These are phyloP conservation scores for Macroramphosus scolopax DNA, from an alignment of 2,797 vertebrate species.

Conservation along the genomic window DNA sequence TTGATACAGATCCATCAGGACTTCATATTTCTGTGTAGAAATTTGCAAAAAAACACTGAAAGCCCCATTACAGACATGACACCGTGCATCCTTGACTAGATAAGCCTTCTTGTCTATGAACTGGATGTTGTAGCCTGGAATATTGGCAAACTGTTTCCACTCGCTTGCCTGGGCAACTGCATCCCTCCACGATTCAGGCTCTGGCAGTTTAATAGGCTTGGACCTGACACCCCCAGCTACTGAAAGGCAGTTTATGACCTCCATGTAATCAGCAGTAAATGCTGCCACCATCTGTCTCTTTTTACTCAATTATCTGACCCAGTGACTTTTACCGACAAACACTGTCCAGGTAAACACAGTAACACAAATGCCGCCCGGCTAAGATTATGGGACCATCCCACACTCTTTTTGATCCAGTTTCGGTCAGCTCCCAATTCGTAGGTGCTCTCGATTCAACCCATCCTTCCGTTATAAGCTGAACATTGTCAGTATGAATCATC, in stretches of 20 bases:
- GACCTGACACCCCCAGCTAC: slow-evolving; percentile 63
- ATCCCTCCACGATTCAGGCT: slow-evolving; percentile 59
- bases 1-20: no score
- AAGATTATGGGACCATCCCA: slow-evolving; percentile 42
- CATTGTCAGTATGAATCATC: slow-evolving; percentile 7
- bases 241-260: slow-evolving; percentile 74
- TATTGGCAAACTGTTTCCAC: slow-evolving; percentile 25
- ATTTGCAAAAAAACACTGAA: no score
- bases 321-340: slow-evolving; percentile 76
- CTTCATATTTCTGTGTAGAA: no score
- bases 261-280: slow-evolving; percentile 82
- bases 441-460: slow-evolving; percentile 7
- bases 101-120: slow-evolving; percentile 2
- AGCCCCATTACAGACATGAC: no score
- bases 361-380: slow-evolving; percentile 48
- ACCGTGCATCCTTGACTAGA: slow-evolving; percentile 3
- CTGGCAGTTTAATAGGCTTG: slow-evolving; percentile 66
- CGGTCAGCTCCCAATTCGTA: no score
- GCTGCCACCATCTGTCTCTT: slow-evolving; percentile 80
- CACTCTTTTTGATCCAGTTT: slow-evolving; percentile 26
- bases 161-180: slow-evolving; percentile 31
- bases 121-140: slow-evolving; percentile 1
- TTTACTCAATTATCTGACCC: slow-evolving; percentile 80
- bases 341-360: slow-evolving; percentile 68
- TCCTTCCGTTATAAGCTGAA: slow-evolving; percentile 23